phyloP scores from a whole-genome alignment of 92 coral and sea anemone species.

The Porites lobata region DNA sequence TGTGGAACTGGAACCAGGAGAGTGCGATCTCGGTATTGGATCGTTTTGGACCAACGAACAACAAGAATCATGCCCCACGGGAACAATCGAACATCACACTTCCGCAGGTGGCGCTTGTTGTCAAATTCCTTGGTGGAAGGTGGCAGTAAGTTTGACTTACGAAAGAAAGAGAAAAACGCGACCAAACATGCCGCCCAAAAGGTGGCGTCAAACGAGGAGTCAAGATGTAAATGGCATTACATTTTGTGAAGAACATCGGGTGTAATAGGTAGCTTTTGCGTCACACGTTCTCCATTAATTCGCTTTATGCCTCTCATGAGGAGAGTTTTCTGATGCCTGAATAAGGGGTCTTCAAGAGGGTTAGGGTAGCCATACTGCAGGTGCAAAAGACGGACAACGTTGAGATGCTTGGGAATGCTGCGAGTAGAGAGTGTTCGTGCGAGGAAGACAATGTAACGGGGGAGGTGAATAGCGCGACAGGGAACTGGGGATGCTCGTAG shows the following conservation, averaged over 20 bases:
- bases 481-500: background rate
- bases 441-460: conserved; percentile 52
- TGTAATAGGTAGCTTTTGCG: conserved; percentile 46
- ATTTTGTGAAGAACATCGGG: no score
- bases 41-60: no score
- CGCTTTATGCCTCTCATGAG: conserved; percentile 45
- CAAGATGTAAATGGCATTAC: conserved; percentile 17
- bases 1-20: no score
- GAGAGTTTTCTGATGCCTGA: background rate
- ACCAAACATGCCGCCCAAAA: conserved; percentile 72
- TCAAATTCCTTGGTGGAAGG: no score
- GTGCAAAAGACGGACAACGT: background rate
- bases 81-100: no score
- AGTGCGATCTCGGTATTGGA: no score
- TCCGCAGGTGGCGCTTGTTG: no score
- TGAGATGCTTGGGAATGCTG: conserved; percentile 43
- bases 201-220: conserved; percentile 33
- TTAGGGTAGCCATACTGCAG: no score
- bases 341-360: no score
- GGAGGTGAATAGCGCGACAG: conserved; percentile 7
- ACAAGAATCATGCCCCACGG: no score
- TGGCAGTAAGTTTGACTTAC: background rate
- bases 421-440: conserved; percentile 46
- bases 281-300: conserved; percentile 5
- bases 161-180: conserved; percentile 56